Conservation (phyloP, 2,113 vertebrate genomes). For the Puffinus mauretanicus region DNA sequence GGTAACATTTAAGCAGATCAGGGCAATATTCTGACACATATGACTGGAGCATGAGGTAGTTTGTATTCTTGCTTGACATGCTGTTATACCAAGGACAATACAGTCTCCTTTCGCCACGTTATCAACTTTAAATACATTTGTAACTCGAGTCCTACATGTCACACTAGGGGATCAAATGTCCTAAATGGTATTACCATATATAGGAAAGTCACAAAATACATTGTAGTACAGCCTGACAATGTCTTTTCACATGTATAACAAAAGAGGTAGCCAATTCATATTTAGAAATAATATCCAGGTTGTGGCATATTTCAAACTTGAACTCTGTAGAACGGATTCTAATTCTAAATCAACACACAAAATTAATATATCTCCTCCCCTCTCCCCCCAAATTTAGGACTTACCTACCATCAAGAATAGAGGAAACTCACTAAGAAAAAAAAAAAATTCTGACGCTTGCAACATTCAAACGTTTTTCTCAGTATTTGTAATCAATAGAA, state of each 20-base stretch:
- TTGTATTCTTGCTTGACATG: fast-evolving
- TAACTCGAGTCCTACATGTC: neutral
- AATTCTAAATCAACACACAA: neutral
- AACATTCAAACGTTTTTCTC: neutral
- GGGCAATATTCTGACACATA: neutral
- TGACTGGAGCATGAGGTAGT: neutral
- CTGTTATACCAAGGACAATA: neutral
- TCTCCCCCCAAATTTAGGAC: neutral
- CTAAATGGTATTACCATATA: neutral
- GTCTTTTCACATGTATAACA: fast-evolving
- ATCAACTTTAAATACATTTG: neutral
- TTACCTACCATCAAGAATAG: neutral
- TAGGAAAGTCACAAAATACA: neutral
- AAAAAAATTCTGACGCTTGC: neutral
- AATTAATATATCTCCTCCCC: neutral
- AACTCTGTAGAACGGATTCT: neutral
- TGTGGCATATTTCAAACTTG: neutral
- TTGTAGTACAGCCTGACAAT: neutral
- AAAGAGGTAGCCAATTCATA: neutral
- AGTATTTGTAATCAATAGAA: neutral
- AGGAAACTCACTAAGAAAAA: neutral
- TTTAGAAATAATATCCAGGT: neutral
- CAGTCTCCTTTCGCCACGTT: neutral
- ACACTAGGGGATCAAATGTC: neutral
- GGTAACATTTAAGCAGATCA: too few species aligned